Evolutionary conservation across 2,113 vertebrate species (phyloP).

Genomic region (Chrysemys picta): DNA sequence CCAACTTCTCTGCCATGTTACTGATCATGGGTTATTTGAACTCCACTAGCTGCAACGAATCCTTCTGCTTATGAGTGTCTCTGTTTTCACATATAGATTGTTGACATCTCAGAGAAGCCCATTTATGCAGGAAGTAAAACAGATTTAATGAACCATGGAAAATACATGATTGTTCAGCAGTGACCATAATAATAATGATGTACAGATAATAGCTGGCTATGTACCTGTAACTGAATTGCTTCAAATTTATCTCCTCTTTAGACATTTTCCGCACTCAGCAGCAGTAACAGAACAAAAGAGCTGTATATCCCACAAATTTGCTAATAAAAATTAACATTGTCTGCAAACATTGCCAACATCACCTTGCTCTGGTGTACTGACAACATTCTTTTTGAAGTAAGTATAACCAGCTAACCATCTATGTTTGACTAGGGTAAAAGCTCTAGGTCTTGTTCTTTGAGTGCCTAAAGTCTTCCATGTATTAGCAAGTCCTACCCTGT

Average conservation of each 20-base stretch:
- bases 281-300: neutral
- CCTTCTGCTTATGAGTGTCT: slow-evolving; percentile 14
- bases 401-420: neutral
- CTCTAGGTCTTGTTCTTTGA: neutral
- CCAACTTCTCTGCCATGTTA: slow-evolving; percentile 2
- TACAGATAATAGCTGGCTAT: slow-evolving; percentile 40
- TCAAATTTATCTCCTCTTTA: slow-evolving; percentile 30
- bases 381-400: neutral
- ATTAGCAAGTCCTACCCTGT: neutral
- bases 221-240: slow-evolving; percentile 55
- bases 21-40: slow-evolving; percentile 38
- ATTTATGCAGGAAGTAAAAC: slow-evolving; percentile 48
- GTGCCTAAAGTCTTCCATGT: neutral
- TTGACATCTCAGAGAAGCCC: slow-evolving; percentile 27
- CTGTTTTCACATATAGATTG: neutral
- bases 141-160: slow-evolving; percentile 65
- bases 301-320: neutral
- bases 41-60: neutral
- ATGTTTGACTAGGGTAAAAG: neutral
- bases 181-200: slow-evolving; percentile 51
- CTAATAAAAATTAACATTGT: slow-evolving; percentile 51
- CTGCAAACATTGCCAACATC: neutral
- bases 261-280: slow-evolving; percentile 8
- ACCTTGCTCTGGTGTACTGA: neutral
- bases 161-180: slow-evolving; percentile 58